Base-by-base conservation (phyloP, 2,888 invertebrate species). In the Eumerus sabulonum region DNA sequence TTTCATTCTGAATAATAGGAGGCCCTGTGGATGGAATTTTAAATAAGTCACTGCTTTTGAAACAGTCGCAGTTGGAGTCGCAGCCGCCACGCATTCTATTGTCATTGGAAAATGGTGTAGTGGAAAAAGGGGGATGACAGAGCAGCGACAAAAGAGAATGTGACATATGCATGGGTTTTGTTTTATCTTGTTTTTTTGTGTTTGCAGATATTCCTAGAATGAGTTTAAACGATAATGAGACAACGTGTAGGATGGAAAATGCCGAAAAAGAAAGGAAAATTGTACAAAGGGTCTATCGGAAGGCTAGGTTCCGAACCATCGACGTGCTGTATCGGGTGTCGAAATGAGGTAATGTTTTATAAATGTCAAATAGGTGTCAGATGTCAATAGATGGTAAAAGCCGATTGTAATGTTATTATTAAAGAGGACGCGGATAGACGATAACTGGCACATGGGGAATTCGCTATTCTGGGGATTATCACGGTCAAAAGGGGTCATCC, bases 1-100 rank as follows among this genome's bases (percentile, higher is more conserved):
- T 79, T 74, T 74, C 68, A 79, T 73, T 79, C 79, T 79, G 74
- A 79, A 79, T n/a, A n/a, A n/a, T 67, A 70, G 70, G 79, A 79
- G 74, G 74, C 68, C 64, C 62, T 74, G 79, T 79, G 79, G 74
- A 79, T 79, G 79, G 74, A 79, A 79, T 79, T 74, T 74, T 79
- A 74, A 79, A 60, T 74, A 74, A 70, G 64, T 53, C 44, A 73
- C 27, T 27, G 27, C 27, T 27, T 27, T 27, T 7, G 27, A 27
- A 2, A 27, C 27, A 27, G 27, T 7, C 27, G 27, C 27, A 27
- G 27, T 27, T 27, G 27, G 27, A 7, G 3, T 62, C 45, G 47
- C 47, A 35, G 44, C 56, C 35, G 44, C 50, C 27, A 48, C 16
- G 35, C n/a, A 19, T 16, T 59, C 63, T 64, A 70, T 70, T 76